Evolutionary conservation across 2,797 vertebrate genomes (phyloP).

Genomic region (Hydrocynus forskahlii): DNA sequence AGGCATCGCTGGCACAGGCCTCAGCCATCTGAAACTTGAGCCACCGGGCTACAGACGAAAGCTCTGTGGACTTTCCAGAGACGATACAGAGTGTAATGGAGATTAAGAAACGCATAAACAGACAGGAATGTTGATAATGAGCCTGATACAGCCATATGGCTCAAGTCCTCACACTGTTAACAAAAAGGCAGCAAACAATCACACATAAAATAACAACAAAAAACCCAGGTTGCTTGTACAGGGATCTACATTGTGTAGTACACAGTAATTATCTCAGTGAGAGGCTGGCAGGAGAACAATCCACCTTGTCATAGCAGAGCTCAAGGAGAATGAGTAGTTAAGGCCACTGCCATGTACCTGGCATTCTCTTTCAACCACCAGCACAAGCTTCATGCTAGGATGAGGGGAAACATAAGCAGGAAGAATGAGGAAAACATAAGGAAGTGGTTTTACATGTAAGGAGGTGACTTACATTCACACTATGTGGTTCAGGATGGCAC

Average conservation of each 20-base stretch:
- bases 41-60: slow-evolving; percentile 31
- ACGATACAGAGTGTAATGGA: slow-evolving; percentile 39
- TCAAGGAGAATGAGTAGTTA: slow-evolving; percentile 51
- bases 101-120: slow-evolving; percentile 34
- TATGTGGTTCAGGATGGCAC: slow-evolving; percentile 67
- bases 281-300: slow-evolving; percentile 71
- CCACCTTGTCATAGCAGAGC: slow-evolving; percentile 66
- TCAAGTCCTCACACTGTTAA: slow-evolving; percentile 54
- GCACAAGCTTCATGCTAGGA: slow-evolving; percentile 10
- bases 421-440: slow-evolving; percentile 56
- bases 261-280: slow-evolving; percentile 73
- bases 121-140: slow-evolving; percentile 45
- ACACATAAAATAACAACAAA: slow-evolving; percentile 26
- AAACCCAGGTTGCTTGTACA: slow-evolving; percentile 35
- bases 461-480: slow-evolving; percentile 64
- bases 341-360: slow-evolving; percentile 72
- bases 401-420: slow-evolving; percentile 41
- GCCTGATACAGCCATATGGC: slow-evolving; percentile 30
- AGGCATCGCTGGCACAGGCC: slow-evolving; percentile 40
- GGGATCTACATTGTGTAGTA: slow-evolving; percentile 70
- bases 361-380: slow-evolving; percentile 71
- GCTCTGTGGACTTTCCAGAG: slow-evolving; percentile 24
- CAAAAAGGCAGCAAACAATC: slow-evolving; percentile 40
- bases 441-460: slow-evolving; percentile 57
- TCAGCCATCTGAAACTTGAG: slow-evolving; percentile 40